A percentile compares a stretch with the other conserved stretches of the same genome.
These are phyloP conservation scores for Alca torda DNA, from an alignment of 2,797 vertebrate genomes.

Conservation along the genomic window DNA sequence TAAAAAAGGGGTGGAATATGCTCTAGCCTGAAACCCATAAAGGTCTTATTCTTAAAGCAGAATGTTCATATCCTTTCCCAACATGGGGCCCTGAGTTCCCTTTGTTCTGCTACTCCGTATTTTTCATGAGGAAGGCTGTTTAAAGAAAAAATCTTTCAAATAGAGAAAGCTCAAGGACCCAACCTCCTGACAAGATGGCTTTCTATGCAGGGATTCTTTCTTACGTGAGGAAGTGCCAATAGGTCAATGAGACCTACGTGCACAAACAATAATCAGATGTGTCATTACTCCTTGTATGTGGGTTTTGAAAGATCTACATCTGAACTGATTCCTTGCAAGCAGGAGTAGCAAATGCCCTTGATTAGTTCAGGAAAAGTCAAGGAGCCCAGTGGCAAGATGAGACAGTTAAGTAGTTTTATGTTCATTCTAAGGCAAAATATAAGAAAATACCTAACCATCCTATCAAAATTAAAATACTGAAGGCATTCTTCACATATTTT, in stretches of 20 bases:
- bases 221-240: not conserved
- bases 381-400: not conserved
- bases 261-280: not conserved
- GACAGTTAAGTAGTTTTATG: not conserved
- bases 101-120: not conserved
- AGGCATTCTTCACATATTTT: not conserved
- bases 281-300: not conserved
- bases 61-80: not conserved
- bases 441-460: not conserved
- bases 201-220: slow-evolving; percentile 34
- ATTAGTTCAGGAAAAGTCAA: not conserved
- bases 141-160: not conserved
- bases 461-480: not conserved
- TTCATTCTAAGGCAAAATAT: not conserved
- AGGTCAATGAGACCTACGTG: slow-evolving; percentile 49
- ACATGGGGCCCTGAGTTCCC: not conserved
- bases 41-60: not conserved
- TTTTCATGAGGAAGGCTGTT: not conserved
- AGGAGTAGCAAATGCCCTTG: not conserved
- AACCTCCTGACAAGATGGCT: not conserved
- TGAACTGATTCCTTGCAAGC: not conserved
- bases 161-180: not conserved
- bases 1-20: not conserved
- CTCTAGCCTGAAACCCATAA: not conserved
- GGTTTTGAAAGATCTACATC: not conserved